phyloP scores from a whole-genome alignment of 2,797 vertebrate species.

The Argyrosomus regius region DNA sequence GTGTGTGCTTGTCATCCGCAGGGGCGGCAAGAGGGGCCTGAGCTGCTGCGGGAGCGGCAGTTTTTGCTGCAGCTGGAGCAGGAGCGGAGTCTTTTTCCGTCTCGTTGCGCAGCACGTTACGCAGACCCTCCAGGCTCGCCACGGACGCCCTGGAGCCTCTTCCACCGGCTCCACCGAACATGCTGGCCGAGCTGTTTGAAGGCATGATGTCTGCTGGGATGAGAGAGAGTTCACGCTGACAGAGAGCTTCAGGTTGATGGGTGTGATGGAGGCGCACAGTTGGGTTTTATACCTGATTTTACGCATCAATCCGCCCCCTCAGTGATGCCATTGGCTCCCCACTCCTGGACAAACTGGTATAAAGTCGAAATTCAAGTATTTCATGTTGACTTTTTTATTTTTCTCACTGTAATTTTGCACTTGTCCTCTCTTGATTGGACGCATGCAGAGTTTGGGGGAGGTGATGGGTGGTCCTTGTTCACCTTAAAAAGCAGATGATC shows the following conservation, averaged over 20 bases:
- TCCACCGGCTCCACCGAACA: constrained; percentile 80
- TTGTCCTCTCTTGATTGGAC: constrained; percentile 66
- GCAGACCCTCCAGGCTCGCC: constrained; percentile 70
- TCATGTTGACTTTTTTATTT: constrained; percentile 17
- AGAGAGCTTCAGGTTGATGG: background rate
- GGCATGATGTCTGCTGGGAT: constrained; percentile 52
- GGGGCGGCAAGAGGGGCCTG: background rate
- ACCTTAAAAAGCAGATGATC: constrained; percentile 64
- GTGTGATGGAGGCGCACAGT: constrained; percentile 29
- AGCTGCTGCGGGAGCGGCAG: rapidly evolving
- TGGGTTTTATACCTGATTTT: constrained; percentile 63
- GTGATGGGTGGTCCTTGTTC: constrained; percentile 45
- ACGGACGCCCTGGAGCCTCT: constrained; percentile 70
- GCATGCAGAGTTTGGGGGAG: constrained; percentile 37
- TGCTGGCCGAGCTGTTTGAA: constrained; percentile 61
- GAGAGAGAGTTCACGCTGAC: background rate
- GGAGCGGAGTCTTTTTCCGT: constrained; percentile 43
- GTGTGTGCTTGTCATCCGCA: constrained; percentile 76
- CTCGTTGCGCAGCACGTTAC: constrained; percentile 69
- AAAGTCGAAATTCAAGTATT: constrained; percentile 61
- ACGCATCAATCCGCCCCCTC: constrained; percentile 47
- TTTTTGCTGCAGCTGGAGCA: rapidly evolving
- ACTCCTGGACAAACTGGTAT: constrained; percentile 40
- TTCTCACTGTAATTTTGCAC: background rate
- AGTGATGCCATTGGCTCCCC: constrained; percentile 51